phyloP scores from a whole-genome alignment of 2,797 vertebrate species.

The Smutsia gigantea region DNA sequence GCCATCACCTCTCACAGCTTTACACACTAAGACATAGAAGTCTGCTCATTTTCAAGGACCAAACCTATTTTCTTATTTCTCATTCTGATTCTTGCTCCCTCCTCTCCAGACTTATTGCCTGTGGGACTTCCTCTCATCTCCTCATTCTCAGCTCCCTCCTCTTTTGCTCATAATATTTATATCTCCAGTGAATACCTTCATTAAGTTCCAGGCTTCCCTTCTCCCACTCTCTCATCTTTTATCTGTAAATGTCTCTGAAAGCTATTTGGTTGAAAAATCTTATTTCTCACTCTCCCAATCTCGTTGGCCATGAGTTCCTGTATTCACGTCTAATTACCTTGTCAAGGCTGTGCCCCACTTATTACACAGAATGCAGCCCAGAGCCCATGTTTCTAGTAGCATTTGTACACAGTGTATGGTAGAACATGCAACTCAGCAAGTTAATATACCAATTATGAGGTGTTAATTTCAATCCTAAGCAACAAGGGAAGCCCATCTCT shows the following conservation, averaged over 20 bases:
- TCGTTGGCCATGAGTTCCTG: not conserved
- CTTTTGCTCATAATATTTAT: not conserved
- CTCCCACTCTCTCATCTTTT: not conserved
- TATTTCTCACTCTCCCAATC: not conserved
- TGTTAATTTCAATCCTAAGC: not conserved
- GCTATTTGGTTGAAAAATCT: not conserved
- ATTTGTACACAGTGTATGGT: accelerated
- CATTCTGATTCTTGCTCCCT: not conserved
- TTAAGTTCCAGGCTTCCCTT: not conserved
- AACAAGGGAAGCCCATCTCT: not conserved
- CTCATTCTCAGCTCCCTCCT: not conserved
- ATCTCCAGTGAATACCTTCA: not conserved
- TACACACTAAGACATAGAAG: not conserved
- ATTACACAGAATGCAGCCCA: not conserved
- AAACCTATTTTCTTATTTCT: not conserved
- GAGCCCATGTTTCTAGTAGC: not conserved
- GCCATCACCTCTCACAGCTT: not conserved
- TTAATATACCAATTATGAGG: not conserved
- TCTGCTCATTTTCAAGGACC: not conserved
- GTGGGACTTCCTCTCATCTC: not conserved
- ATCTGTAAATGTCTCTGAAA: slow-evolving; percentile 36
- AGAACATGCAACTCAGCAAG: not conserved
- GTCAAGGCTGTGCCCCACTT: not conserved
- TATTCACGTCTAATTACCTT: not conserved
- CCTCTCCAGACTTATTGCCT: not conserved